Evolutionary conservation across 2,797 vertebrate species (phyloP).

Genomic region (Parauchenoglanis punctatus): DNA sequence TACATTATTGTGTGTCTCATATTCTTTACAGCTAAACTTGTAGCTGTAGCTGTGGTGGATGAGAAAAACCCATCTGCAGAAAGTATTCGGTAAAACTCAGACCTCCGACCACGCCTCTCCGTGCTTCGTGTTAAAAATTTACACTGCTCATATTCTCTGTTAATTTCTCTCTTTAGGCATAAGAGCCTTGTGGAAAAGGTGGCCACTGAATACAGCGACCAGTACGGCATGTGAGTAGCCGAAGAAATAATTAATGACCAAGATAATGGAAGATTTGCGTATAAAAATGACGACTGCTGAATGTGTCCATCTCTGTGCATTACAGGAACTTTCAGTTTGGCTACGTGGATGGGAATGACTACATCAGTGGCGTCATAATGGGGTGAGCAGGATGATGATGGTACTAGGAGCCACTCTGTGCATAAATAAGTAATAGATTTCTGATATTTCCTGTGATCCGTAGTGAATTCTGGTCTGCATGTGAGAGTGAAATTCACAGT

Average conservation of each 20-base stretch:
- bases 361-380: constrained; percentile 90
- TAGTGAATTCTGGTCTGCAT: not conserved
- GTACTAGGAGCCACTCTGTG: not conserved
- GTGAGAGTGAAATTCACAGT: not conserved
- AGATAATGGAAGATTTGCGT: not conserved
- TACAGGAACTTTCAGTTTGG: constrained; percentile 89
- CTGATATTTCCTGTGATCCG: not conserved
- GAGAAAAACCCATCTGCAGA: constrained; percentile 78
- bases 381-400: constrained; percentile 74
- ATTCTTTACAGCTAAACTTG: constrained; percentile 82
- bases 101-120: not conserved
- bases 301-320: constrained; percentile 23
- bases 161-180: constrained; percentile 68
- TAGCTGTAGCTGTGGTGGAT: constrained; percentile 86
- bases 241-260: not conserved
- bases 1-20: not conserved
- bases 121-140: not conserved
- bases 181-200: constrained; percentile 85
- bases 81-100: constrained; percentile 79
- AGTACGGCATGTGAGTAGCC: constrained; percentile 81
- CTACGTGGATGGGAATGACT: constrained; percentile 87
- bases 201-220: constrained; percentile 81
- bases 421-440: not conserved
- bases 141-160: not conserved
- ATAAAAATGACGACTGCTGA: not conserved